These are phyloP conservation scores for Aldrovandia affinis DNA, from an alignment of 2,797 vertebrate genomes.

Conservation along the genomic window DNA sequence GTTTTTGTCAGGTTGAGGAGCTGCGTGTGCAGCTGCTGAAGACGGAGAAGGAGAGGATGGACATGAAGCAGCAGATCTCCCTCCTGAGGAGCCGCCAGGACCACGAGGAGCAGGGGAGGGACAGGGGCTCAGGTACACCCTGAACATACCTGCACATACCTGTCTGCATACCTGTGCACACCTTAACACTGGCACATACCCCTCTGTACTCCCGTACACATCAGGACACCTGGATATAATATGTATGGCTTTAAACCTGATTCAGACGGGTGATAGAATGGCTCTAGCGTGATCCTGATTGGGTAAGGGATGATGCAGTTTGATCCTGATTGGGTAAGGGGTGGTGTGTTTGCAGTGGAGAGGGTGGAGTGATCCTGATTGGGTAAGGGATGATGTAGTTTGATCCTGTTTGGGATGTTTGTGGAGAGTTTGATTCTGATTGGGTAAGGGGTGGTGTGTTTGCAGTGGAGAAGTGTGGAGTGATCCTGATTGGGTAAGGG, in stretches of 20 bases:
- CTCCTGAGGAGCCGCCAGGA: slow-evolving; percentile 65
- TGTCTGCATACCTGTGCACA: not conserved
- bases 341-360: slow-evolving; percentile 37
- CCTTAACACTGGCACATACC: not conserved
- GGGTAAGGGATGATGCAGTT: not conserved
- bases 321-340: no score
- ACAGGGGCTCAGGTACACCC: slow-evolving; percentile 3
- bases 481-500: slow-evolving; percentile 45
- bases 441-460: not conserved
- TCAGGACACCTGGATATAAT: no score
- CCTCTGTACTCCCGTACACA: not conserved
- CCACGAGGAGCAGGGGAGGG: slow-evolving; percentile 68
- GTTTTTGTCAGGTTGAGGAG: slow-evolving; percentile 80
- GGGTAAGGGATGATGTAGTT: not conserved
- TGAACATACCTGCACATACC: not conserved
- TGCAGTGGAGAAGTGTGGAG: slow-evolving; percentile 51
- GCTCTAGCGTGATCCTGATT: not conserved
- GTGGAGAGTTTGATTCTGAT: slow-evolving; percentile 57
- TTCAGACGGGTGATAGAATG: no score
- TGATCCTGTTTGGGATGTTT: not conserved
- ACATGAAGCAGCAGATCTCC: slow-evolving; percentile 76
- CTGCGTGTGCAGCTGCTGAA: slow-evolving; percentile 80
- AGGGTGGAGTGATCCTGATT: slow-evolving; percentile 38
- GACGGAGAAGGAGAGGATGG: slow-evolving; percentile 75
- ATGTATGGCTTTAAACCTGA: no score